Evolutionary conservation across 2,888 invertebrate species (phyloP).

Genomic region (Amphipyra berbera): DNA sequence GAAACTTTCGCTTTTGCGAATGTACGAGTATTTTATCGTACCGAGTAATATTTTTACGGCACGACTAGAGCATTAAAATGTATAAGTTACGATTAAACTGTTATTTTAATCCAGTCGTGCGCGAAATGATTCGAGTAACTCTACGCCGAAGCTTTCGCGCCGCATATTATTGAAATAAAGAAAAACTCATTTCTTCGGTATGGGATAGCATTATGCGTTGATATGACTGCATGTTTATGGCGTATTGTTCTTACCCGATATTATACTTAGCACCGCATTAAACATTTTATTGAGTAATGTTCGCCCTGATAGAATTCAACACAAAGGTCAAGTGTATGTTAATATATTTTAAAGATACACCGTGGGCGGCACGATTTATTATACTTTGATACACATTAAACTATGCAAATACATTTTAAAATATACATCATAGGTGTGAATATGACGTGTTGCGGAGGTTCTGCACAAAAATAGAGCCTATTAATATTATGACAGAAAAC

Average conservation of each 20-base stretch:
- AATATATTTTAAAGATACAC: slow-evolving; percentile 58
- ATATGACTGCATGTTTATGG: slow-evolving; percentile 84
- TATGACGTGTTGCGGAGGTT: slow-evolving; percentile 5
- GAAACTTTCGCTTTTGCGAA: slow-evolving; percentile 50
- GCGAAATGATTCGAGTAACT: slow-evolving; percentile 70
- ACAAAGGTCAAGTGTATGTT: slow-evolving; percentile 74
- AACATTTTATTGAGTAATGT: slow-evolving; percentile 77
- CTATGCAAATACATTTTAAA: slow-evolving; percentile 53
- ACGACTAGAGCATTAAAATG: slow-evolving; percentile 59
- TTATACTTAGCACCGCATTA: slow-evolving; percentile 81
- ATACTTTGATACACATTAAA: slow-evolving; percentile 45
- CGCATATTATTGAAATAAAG: slow-evolving; percentile 79
- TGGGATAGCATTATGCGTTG: slow-evolving; percentile 81
- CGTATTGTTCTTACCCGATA: slow-evolving; percentile 82
- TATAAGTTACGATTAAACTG: slow-evolving; percentile 57
- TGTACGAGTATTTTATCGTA: slow-evolving; percentile 35
- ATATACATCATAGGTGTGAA: slow-evolving; percentile 39
- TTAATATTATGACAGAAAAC: too few species aligned
- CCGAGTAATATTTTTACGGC: slow-evolving; percentile 51
- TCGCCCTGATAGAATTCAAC: slow-evolving; percentile 73
- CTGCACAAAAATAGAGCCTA: slow-evolving; percentile 10
- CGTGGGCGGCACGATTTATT: slow-evolving; percentile 59
- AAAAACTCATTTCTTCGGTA: slow-evolving; percentile 72
- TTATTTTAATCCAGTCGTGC: slow-evolving; percentile 63
- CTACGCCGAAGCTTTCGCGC: slow-evolving; percentile 57